Evolutionary conservation across 2,797 vertebrate genomes (phyloP).

Genomic region (Luscinia luscinia): DNA sequence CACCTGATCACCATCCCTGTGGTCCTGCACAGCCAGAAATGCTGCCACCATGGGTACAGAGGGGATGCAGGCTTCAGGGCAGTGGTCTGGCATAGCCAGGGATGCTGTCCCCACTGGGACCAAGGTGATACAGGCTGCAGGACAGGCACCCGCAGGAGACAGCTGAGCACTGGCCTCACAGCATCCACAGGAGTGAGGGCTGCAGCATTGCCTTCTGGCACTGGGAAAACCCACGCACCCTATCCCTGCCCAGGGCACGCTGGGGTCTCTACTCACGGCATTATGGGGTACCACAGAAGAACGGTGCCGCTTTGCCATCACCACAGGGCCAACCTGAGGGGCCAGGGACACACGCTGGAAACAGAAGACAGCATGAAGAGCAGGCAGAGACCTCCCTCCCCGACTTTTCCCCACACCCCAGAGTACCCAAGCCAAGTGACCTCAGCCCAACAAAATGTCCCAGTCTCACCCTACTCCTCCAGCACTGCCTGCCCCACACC

Average conservation of each 20-base stretch:
- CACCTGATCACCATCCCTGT: not conserved
- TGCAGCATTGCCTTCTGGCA: not conserved
- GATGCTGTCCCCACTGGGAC: not conserved
- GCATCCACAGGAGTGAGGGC: not conserved
- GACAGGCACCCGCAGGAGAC: not conserved
- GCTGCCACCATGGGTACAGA: not conserved
- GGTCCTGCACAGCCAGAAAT: not conserved
- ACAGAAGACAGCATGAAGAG: not conserved
- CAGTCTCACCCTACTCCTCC: not conserved
- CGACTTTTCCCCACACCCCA: not conserved
- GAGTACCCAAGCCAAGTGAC: not conserved
- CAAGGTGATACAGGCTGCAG: not conserved
- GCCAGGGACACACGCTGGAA: constrained; percentile 81
- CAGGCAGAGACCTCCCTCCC: not conserved
- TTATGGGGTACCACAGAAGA: constrained; percentile 65
- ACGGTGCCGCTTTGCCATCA: constrained; percentile 62
- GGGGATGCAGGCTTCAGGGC: not conserved
- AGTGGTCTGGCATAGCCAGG: not conserved
- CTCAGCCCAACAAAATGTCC: not conserved
- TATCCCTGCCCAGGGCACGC: accelerated
- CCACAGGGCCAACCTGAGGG: constrained; percentile 37
- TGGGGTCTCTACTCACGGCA: constrained; percentile 53
- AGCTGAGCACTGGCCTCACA: not conserved
- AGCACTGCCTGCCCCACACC: not conserved
- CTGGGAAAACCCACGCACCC: not conserved